Percentiles rank a stretch among this genome's conserved stretches.
These are phyloP conservation scores for Helicolenus hilgendorfi DNA, from an alignment of 2,797 vertebrate species.

Conservation along the genomic window DNA sequence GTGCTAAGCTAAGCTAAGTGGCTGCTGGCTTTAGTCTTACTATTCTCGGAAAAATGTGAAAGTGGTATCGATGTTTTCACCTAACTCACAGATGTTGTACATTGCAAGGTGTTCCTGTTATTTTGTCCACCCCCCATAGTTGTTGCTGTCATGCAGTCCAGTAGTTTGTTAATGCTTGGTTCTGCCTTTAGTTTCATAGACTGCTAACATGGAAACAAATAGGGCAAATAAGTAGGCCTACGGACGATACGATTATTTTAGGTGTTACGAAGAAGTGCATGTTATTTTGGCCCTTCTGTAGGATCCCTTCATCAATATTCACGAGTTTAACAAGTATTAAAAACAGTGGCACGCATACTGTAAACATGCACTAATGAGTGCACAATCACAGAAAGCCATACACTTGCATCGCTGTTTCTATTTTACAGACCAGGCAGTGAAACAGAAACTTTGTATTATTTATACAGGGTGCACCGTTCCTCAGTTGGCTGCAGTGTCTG, in stretches of 20 bases:
- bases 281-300: not conserved
- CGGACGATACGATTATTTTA: not conserved
- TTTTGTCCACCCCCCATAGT: not conserved
- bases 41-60: not conserved
- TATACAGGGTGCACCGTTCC: not conserved
- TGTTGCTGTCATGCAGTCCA: not conserved
- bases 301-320: not conserved
- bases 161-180: not conserved
- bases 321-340: not conserved
- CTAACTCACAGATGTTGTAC: not conserved
- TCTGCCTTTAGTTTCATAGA: not conserved
- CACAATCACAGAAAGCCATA: not conserved
- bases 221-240: not conserved
- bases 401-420: not conserved
- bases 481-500: constrained; percentile 23
- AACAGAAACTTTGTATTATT: constrained; percentile 8
- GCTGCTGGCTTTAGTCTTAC: not conserved
- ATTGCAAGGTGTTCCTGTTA: not conserved
- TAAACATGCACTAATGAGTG: not conserved
- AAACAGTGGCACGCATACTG: not conserved
- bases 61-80: not conserved
- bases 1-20: not conserved
- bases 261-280: not conserved
- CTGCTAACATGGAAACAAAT: not conserved
- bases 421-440: not conserved